A percentile compares a stretch with the other conserved stretches of the same genome.
Evolutionary conservation across 2,888 invertebrate species (phyloP).

Genomic region (Eristalis intricaria): DNA sequence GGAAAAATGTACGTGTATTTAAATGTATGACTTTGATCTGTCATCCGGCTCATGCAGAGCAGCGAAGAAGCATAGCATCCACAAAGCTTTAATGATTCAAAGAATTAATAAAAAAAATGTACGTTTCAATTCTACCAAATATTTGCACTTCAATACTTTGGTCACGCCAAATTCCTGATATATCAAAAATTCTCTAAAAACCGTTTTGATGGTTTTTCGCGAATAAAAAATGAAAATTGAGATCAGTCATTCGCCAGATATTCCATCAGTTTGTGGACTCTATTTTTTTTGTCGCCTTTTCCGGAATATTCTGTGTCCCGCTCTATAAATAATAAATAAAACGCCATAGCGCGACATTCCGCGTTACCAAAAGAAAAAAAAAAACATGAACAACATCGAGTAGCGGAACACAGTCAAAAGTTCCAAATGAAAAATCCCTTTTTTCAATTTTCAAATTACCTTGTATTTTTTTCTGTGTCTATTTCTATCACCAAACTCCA

Average conservation of each 20-base stretch:
- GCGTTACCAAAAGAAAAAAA: too few species aligned
- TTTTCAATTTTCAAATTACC: background rate
- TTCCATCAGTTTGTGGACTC: conserved; percentile 8
- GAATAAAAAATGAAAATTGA: conserved; percentile 16
- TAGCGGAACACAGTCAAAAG: background rate
- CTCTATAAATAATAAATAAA: conserved; percentile 6
- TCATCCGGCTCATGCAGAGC: too few species aligned
- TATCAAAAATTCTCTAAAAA: background rate
- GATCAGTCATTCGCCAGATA: conserved; percentile 31
- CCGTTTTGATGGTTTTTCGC: background rate
- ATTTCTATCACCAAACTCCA: background rate
- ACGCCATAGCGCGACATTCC: background rate
- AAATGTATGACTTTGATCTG: too few species aligned
- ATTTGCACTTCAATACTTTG: background rate
- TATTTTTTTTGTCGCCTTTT: background rate
- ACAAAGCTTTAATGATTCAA: background rate
- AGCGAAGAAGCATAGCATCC: too few species aligned
- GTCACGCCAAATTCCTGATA: background rate
- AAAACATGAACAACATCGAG: background rate
- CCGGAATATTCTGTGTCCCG: conserved; percentile 3
- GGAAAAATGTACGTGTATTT: too few species aligned
- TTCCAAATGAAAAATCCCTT: background rate
- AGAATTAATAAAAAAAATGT: too few species aligned
- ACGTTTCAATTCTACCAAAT: background rate
- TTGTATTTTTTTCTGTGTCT: background rate